Conservation (phyloP, 2,113 vertebrate species). For the Perccottus glenii region DNA sequence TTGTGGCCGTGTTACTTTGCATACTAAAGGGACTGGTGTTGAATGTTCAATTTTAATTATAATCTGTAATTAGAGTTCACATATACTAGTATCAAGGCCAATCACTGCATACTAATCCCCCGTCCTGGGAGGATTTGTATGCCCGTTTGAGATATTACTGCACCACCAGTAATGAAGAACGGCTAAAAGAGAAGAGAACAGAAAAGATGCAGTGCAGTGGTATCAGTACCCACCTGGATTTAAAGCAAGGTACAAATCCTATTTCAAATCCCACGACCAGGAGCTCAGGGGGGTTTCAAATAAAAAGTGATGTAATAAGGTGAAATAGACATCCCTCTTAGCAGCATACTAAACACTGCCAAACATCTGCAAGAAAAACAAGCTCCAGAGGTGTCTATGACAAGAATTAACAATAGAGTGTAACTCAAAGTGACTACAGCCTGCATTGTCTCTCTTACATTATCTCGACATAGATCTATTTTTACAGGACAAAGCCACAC, state of each 20-base stretch:
- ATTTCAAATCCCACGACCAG: conserved; percentile 2
- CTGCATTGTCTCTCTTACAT: too few relatives aligned
- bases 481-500: background rate
- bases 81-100: conserved; percentile 24
- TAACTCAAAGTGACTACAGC: conserved; percentile 1
- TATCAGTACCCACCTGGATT: background rate
- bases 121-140: conserved; percentile 40
- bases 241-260: background rate
- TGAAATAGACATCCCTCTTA: conserved; percentile 43
- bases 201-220: background rate
- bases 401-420: conserved; percentile 17
- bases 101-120: conserved; percentile 40
- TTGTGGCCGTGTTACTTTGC: conserved; percentile 17
- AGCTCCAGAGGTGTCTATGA: conserved; percentile 8
- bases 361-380: background rate
- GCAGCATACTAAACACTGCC: conserved; percentile 26
- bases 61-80: conserved; percentile 27
- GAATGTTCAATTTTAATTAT: conserved; percentile 24
- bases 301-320: conserved; percentile 59
- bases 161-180: conserved; percentile 17
- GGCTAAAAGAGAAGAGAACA: background rate
- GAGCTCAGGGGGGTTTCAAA: conserved; percentile 28
- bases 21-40: conserved; percentile 40
- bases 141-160: conserved; percentile 12
- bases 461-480: conserved; percentile 1